These are phyloP conservation scores for Bursaphelenchus mucronatus DNA, from an alignment of 1,140 invertebrate species.

Conservation along the genomic window DNA sequence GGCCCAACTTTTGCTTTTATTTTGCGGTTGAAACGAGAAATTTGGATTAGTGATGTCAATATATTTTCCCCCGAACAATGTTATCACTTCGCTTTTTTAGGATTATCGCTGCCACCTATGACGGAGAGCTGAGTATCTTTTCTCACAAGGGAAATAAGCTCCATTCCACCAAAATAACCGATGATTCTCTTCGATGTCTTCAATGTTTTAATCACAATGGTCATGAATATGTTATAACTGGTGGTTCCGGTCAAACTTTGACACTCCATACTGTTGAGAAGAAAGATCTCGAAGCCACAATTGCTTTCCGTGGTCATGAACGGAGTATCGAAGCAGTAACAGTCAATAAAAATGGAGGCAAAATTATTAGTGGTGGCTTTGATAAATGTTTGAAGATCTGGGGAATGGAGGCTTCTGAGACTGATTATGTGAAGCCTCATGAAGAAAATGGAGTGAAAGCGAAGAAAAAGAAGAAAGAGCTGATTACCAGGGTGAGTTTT, in stretches of 20 bases:
- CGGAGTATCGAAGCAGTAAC: constrained; percentile 44
- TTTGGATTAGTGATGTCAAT: too few species aligned
- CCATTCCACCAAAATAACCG: background rate
- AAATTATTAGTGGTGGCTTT: constrained; percentile 54
- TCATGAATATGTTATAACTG: constrained; percentile 26
- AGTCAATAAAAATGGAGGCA: constrained; percentile 32
- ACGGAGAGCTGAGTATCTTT: constrained; percentile 36
- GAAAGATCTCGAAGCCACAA: background rate
- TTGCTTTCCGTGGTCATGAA: constrained; percentile 42
- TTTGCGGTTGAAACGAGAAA: too few species aligned
- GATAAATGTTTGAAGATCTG: constrained; percentile 55
- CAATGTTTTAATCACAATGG: constrained; percentile 1
- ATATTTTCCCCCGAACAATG: too few species aligned
- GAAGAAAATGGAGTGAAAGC: constrained; percentile 18
- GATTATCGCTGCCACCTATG: constrained; percentile 43
- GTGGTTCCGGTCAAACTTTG: constrained; percentile 40
- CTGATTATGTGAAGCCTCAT: background rate
- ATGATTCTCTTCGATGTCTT: constrained; percentile 19
- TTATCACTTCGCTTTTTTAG: constrained; percentile 28
- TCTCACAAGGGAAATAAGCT: constrained; percentile 30
- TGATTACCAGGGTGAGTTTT: constrained; percentile 42
- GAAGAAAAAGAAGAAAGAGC: constrained; percentile 38
- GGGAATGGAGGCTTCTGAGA: constrained; percentile 44
- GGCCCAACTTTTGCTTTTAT: background rate
- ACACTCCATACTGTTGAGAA: constrained; percentile 28